Evolutionary conservation across 2,113 vertebrate genomes (phyloP).

Genomic region (Larimichthys polyactis): DNA sequence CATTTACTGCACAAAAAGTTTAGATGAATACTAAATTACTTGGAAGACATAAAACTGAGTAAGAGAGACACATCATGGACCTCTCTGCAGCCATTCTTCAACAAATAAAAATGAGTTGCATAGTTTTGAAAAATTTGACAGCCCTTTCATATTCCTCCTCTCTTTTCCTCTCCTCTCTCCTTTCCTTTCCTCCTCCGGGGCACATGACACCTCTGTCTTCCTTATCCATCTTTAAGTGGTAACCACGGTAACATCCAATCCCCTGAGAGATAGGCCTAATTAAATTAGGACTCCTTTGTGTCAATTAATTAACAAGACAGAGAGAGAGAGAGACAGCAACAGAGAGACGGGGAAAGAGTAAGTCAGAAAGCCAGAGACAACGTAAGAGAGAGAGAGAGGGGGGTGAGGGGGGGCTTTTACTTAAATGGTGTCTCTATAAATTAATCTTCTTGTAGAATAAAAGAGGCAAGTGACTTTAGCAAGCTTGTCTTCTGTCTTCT

Average conservation of each 20-base stretch:
- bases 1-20: neutral
- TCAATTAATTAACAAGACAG: slow-evolving; percentile 88
- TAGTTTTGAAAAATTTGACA: slow-evolving; percentile 22
- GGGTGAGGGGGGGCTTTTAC: slow-evolving; percentile 20
- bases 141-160: slow-evolving; percentile 15
- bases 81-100: neutral
- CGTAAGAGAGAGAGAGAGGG: slow-evolving; percentile 10
- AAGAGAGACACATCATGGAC: neutral
- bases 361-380: slow-evolving; percentile 38
- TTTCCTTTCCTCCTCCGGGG: slow-evolving; percentile 56
- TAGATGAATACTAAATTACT: neutral
- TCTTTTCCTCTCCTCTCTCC: slow-evolving; percentile 45
- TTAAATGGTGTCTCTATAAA: slow-evolving; percentile 43
- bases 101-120: neutral
- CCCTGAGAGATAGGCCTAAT: slow-evolving; percentile 86
- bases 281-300: slow-evolving; percentile 89
- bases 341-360: slow-evolving; percentile 49
- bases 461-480: slow-evolving; percentile 26
- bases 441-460: slow-evolving; percentile 34
- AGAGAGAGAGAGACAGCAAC: slow-evolving; percentile 57
- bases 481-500: slow-evolving; percentile 8
- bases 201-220: slow-evolving; percentile 78
- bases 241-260: slow-evolving; percentile 85
- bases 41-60: neutral
- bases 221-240: slow-evolving; percentile 85